Evolutionary conservation across 2,888 invertebrate genomes (phyloP).

Genomic region (Drosophila glabriapex): DNA sequence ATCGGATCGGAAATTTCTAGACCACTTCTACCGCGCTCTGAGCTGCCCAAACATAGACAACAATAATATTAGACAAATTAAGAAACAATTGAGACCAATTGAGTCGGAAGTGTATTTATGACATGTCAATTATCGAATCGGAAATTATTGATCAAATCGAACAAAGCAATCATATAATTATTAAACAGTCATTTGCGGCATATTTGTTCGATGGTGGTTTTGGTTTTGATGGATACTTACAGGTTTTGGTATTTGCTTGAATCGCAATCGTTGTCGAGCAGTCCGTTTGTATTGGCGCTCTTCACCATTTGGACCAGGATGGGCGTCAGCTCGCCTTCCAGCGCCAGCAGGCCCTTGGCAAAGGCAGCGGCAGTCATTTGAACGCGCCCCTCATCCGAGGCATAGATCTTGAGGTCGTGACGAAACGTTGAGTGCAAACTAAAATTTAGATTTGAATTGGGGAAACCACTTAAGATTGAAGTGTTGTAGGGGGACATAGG

Average conservation of each 20-base stretch:
- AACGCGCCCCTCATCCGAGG: constrained; percentile 99
- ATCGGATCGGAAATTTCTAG: background rate
- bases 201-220: background rate
- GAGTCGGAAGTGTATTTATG: background rate
- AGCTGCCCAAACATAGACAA: background rate
- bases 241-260: constrained; percentile 97
- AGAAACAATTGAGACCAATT: background rate
- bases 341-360: constrained; percentile 97
- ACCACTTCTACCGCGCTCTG: no score
- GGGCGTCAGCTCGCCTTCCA: constrained; percentile 99
- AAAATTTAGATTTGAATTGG: background rate
- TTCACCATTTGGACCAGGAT: constrained; percentile 99
- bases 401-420: constrained; percentile 99
- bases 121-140: background rate
- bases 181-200: background rate
- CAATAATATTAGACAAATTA: background rate
- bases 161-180: background rate
- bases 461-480: background rate
- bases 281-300: constrained; percentile 99
- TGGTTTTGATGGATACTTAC: constrained; percentile 87
- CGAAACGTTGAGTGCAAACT: constrained; percentile 98
- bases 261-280: constrained; percentile 99
- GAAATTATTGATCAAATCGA: background rate
- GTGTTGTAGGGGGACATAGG: rapidly evolving
- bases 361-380: constrained; percentile 99